Evolutionary conservation across 2,797 vertebrate species (phyloP).

Genomic region (Argyrosomus regius): DNA sequence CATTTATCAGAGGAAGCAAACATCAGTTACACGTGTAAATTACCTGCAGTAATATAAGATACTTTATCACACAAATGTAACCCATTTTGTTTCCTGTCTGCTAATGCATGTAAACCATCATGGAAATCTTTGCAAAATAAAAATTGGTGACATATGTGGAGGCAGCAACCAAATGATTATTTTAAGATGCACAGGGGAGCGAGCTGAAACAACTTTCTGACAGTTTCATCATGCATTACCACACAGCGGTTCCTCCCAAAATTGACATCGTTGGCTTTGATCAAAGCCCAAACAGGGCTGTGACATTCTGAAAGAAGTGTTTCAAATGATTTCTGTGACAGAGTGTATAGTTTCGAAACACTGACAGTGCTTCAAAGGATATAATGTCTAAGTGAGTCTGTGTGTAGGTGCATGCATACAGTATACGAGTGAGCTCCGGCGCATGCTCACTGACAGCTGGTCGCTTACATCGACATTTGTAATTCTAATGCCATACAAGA

Average conservation of each 20-base stretch:
- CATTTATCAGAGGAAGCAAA: slow-evolving; percentile 63
- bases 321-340: slow-evolving; percentile 86
- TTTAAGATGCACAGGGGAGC: slow-evolving; percentile 83
- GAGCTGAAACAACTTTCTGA: slow-evolving; percentile 86
- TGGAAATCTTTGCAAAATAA: slow-evolving; percentile 57
- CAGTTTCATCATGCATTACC: slow-evolving; percentile 89
- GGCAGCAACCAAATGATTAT: slow-evolving; percentile 81
- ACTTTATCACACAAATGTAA: slow-evolving; percentile 70
- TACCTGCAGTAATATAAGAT: slow-evolving; percentile 62
- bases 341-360: slow-evolving; percentile 80
- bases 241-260: slow-evolving; percentile 82
- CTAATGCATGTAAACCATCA: slow-evolving; percentile 68
- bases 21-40: slow-evolving; percentile 69
- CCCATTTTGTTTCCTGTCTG: slow-evolving; percentile 75
- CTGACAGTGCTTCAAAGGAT: slow-evolving; percentile 77
- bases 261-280: slow-evolving; percentile 87
- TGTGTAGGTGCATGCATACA: slow-evolving; percentile 46
- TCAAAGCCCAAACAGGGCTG: slow-evolving; percentile 84
- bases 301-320: slow-evolving; percentile 83
- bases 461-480: slow-evolving; percentile 22
- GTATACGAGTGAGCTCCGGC: slow-evolving; percentile 5
- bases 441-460: slow-evolving; percentile 8
- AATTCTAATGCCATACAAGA: slow-evolving; percentile 25
- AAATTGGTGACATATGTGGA: slow-evolving; percentile 68
- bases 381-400: slow-evolving; percentile 50